Percentiles rank a stretch among this genome's conserved stretches.
Evolutionary conservation across 2,888 invertebrate species (phyloP).

Genomic region (Watsonalla cultraria): DNA sequence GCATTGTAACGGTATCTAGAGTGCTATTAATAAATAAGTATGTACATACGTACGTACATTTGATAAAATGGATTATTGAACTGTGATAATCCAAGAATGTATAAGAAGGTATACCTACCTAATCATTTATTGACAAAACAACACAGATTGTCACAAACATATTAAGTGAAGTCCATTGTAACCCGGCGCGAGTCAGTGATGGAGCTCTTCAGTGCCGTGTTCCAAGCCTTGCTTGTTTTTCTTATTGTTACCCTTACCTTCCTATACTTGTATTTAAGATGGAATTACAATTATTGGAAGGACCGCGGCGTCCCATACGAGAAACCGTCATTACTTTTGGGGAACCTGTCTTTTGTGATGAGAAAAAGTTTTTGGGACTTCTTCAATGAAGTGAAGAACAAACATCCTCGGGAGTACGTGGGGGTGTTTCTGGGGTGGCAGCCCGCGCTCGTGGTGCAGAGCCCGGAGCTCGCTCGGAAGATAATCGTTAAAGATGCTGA

Average conservation of each 20-base stretch:
- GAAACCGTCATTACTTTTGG: slow-evolving; percentile 40
- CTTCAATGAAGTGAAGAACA: slow-evolving; percentile 35
- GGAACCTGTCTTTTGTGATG: slow-evolving; percentile 50
- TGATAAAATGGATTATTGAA: too few species aligned
- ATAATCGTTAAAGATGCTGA: slow-evolving; percentile 48
- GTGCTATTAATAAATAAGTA: too few species aligned
- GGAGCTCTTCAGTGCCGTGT: slow-evolving; percentile 15
- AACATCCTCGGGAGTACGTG: slow-evolving; percentile 39
- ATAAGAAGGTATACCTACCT: too few species aligned
- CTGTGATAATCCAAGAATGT: too few species aligned
- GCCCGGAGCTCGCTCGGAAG: slow-evolving; percentile 46
- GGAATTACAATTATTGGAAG: slow-evolving; percentile 54
- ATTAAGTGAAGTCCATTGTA: background rate
- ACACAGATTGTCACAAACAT: background rate
- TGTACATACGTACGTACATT: too few species aligned
- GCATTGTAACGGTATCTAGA: too few species aligned
- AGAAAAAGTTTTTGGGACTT: slow-evolving; percentile 46
- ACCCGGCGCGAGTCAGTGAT: slow-evolving; percentile 2
- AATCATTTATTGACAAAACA: background rate
- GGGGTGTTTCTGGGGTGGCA: slow-evolving; percentile 51
- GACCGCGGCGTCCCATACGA: slow-evolving; percentile 47
- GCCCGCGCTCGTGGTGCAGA: slow-evolving; percentile 48
- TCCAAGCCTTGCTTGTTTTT: slow-evolving; percentile 21
- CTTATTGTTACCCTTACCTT: slow-evolving; percentile 23
- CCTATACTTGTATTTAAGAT: slow-evolving; percentile 32